phyloP scores from a whole-genome alignment of 1,140 invertebrate genomes.

The Pomacea maculata region DNA sequence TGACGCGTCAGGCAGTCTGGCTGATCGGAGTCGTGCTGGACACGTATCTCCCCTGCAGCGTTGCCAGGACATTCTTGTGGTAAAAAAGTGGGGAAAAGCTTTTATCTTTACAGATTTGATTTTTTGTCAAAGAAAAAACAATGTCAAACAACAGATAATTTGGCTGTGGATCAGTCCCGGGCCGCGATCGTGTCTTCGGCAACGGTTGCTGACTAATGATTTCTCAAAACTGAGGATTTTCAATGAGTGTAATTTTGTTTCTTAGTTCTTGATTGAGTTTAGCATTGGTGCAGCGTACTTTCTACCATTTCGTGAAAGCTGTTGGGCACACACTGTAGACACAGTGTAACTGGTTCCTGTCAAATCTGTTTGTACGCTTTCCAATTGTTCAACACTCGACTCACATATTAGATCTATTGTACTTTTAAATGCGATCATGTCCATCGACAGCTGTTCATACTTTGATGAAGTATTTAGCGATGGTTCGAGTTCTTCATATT shows the following conservation, averaged over 20 bases:
- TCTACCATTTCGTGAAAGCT: too few species aligned
- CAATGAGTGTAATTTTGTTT: too few species aligned
- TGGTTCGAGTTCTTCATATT: not conserved
- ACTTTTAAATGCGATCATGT: not conserved
- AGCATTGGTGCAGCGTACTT: too few species aligned
- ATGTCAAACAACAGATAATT: not conserved
- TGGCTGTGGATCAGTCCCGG: not conserved
- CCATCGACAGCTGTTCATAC: not conserved
- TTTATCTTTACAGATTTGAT: not conserved
- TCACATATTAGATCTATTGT: not conserved
- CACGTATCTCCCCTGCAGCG: not conserved
- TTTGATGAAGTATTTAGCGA: not conserved
- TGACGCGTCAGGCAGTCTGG: conserved; percentile 4
- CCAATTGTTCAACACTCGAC: not conserved
- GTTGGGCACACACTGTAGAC: too few species aligned
- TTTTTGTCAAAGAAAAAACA: too few species aligned
- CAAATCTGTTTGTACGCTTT: not conserved
- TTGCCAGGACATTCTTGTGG: not conserved
- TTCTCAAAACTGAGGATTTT: too few species aligned
- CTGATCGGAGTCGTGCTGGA: conserved; percentile 10
- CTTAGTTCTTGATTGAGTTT: too few species aligned
- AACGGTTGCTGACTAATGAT: not conserved
- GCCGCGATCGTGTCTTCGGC: not conserved
- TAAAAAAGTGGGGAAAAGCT: not conserved
- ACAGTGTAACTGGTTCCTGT: too few species aligned